Evolutionary conservation across 2,113 vertebrate genomes (phyloP).

Genomic region (Nesogale talazaci): DNA sequence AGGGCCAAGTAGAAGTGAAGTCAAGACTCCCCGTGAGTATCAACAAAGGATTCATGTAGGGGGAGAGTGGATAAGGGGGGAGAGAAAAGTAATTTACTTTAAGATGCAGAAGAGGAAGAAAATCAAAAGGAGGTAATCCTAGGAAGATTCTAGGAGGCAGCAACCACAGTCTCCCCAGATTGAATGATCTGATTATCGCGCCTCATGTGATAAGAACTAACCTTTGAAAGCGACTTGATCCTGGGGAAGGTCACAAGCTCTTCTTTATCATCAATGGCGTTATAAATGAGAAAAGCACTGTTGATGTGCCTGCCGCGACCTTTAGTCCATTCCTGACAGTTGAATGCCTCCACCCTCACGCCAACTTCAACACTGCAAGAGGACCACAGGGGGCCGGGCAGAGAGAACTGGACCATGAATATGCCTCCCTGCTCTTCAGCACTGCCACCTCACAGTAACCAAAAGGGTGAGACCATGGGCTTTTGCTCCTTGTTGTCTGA

Average conservation of each 20-base stretch:
- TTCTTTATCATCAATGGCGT: conserved; percentile 74
- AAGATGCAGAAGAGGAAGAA: background rate
- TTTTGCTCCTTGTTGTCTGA: background rate
- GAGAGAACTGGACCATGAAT: accelerated
- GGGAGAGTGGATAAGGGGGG: no score
- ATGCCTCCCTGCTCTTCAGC: background rate
- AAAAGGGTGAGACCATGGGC: background rate
- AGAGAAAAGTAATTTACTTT: background rate
- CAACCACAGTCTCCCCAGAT: background rate
- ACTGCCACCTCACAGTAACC: background rate
- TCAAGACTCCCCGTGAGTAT: background rate
- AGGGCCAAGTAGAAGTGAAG: background rate
- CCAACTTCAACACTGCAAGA: conserved; percentile 87
- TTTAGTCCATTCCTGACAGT: conserved; percentile 87
- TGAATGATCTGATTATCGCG: background rate
- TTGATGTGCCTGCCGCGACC: conserved; percentile 86
- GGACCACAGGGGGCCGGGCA: background rate
- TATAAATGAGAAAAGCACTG: conserved; percentile 89
- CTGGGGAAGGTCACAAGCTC: conserved; percentile 81
- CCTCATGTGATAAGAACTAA: conserved; percentile 66
- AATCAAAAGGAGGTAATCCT: no score
- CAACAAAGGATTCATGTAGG: background rate
- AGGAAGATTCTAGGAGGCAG: background rate
- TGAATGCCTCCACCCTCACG: conserved; percentile 88
- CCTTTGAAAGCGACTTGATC: conserved; percentile 84